A percentile compares a stretch with the other conserved stretches of the same genome.
Conservation (phyloP, 2,797 vertebrate species). For the Orestias chungarensis region DNA sequence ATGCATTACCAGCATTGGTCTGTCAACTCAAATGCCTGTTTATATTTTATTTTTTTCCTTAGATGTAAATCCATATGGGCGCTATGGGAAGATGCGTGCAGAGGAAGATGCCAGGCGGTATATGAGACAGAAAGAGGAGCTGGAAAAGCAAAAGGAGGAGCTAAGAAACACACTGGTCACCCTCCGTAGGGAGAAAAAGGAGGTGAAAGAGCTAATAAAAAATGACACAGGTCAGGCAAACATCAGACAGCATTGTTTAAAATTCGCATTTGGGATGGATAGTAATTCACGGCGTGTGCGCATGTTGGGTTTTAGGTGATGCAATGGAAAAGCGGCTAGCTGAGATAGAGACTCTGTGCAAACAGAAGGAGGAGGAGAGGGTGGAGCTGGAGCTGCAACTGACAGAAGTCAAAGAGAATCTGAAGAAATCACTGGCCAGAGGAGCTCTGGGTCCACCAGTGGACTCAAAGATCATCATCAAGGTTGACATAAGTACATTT, state of each 20-base stretch:
- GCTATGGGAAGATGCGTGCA: conserved; percentile 94
- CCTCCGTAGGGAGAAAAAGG: conserved; percentile 87
- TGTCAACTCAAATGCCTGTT: not conserved
- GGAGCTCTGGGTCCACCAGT: conserved; percentile 86
- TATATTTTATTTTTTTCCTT: conserved; percentile 20
- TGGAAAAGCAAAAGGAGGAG: conserved; percentile 90
- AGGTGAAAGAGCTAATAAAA: conserved; percentile 86
- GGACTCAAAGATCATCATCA: conserved; percentile 75
- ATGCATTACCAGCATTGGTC: not conserved
- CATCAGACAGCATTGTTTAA: conserved; percentile 17
- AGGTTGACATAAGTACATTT: conserved; percentile 64
- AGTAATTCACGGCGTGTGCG: conserved; percentile 18
- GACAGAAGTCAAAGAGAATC: conserved; percentile 91
- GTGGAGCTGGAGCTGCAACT: conserved; percentile 92
- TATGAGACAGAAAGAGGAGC: conserved; percentile 89
- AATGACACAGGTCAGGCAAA: conserved; percentile 78
- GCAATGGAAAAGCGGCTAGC: conserved; percentile 83
- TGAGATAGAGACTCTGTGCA: conserved; percentile 87
- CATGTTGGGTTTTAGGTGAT: conserved; percentile 59
- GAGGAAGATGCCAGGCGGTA: conserved; percentile 93
- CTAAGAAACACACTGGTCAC: conserved; percentile 83
- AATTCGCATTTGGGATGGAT: conserved; percentile 14
- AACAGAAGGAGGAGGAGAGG: conserved; percentile 87
- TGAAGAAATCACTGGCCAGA: conserved; percentile 93
- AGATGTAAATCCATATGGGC: conserved; percentile 92